Base-by-base conservation (phyloP, 2,113 vertebrate species). In the Podarcis muralis region DNA sequence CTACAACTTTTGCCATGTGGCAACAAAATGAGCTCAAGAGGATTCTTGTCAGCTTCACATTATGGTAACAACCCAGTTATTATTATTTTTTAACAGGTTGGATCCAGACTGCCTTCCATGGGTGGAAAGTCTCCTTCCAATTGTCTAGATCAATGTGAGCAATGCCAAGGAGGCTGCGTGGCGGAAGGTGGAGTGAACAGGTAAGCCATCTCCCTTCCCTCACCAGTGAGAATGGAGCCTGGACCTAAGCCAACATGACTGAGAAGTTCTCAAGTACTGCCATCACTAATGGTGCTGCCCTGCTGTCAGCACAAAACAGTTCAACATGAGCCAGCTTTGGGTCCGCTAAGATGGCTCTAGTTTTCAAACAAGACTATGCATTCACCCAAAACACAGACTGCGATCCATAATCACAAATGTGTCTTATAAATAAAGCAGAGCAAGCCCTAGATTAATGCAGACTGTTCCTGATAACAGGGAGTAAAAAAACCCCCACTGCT, bases 1-100 rank as follows among this genome's bases (percentile, higher is more conserved):
- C 78, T 18, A 22, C 65, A 85, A 43, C 74, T 92, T 89, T 78
- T 59, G 57, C 86, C 48, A 93, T 90, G 88, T 0, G 72, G 81
- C 69, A 93, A 94, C 35, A 8, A 66, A 78, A 68, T 69, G 5
- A 69, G 15, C 68, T n/a, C 15, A 71, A 48, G 27, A 79, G 37
- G 13, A 87, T 81, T 57, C 13, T 87, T 25, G 30, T 72, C 23
- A 72, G 16, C 43, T 74, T 74, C 9, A 35, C n/a, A 57, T 82
- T 82, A 68, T 65, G 32, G 12, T 68, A 84, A 84, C 66, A 81
- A 81, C 9, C 18, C 3, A 62, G 3, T 35, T 37, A 15, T 11
- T 25, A 5, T 12, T 43, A 43, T 43, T 35, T 62, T 23, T 23
- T 72, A 30, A 30, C 30, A 30, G 68, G 68, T 69, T 72, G 69